Base-by-base conservation (phyloP, 2,888 invertebrate genomes). In the Ennomos quercinarius region DNA sequence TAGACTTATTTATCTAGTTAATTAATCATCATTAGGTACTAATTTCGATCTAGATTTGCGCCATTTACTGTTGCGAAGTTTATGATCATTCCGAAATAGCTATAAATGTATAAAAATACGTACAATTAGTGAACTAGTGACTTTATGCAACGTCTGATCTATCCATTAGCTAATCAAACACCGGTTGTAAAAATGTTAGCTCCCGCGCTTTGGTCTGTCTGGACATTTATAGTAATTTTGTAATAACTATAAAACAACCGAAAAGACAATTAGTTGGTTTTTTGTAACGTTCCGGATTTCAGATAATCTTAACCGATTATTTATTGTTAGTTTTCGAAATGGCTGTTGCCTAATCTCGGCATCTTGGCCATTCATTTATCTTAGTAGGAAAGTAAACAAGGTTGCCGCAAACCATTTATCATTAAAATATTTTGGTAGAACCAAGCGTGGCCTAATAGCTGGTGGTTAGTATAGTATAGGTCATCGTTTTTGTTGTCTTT, bases 31-130 rank as follows among this genome's bases (percentile, higher is more conserved):
- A 54, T 51, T 45, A 27, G 27, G 6, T 27, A 27, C 27, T 6
- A 27, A 61, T 60, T 59, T 61, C 53, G 64, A 58, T 68, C 68
- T 68, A 66, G 64, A 65, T 66, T 66, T 57, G 41, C 59, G 40
- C 57, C 59, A 59, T 52, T 27, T 48, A 37, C 13, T n/a, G 43
- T 68, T 68, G 66, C 68, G 58, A 46, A 63, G 51, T 64, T 56
- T 57, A 54, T 34, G 41, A 54, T 49, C 40, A 27, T 52, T 46
- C 10, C 37, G 54, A 54, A 59, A 59, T 44, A 49, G 13, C 45
- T 1, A 44, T 42, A 17, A 42, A 43, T 36, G 38, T 12, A 27
- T n/a, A 12, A 44, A 42, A 49, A 40, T 40, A 27, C 41, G 13
- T 41, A 40, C 11, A 49, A 38, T 55, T 42, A 45, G 35, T 37